Conservation (phyloP, 1,140 invertebrate species). For the Pygmarrhopalites habei region DNA sequence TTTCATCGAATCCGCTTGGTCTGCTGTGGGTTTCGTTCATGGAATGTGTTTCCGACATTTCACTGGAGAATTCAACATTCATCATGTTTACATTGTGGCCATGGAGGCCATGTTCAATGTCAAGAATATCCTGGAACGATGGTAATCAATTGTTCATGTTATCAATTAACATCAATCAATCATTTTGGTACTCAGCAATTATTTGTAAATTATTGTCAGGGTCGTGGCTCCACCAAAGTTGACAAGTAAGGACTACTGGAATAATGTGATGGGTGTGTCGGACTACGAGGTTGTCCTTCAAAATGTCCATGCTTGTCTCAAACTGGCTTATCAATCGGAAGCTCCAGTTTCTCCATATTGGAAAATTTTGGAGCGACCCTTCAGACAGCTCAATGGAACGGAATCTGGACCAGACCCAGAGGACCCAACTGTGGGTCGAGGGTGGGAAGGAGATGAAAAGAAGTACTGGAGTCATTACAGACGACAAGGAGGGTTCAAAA, state of each 20-base stretch:
- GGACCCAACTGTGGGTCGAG: background rate
- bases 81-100: slow-evolving; percentile 6
- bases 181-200: background rate
- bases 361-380: slow-evolving; percentile 6
- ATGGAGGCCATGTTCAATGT: slow-evolving; percentile 4
- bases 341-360: background rate
- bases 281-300: background rate
- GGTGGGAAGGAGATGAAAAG: background rate
- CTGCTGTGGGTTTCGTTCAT: background rate
- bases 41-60: background rate
- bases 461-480: slow-evolving; percentile 3
- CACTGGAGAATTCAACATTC: background rate
- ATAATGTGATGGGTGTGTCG: background rate
- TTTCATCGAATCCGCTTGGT: slow-evolving; percentile 2
- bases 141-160: too few species aligned
- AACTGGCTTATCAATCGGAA: background rate
- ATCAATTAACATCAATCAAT: background rate
- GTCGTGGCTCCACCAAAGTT: background rate
- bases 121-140: too few species aligned
- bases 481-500: background rate
- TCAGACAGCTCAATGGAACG: background rate
- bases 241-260: background rate
- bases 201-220: background rate
- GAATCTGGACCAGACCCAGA: background rate
- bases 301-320: background rate